Evolutionary conservation across 2,797 vertebrate genomes (phyloP), one percentile per base, ranked within the genome.

Genomic region (Girardinus metallicus): DNA sequence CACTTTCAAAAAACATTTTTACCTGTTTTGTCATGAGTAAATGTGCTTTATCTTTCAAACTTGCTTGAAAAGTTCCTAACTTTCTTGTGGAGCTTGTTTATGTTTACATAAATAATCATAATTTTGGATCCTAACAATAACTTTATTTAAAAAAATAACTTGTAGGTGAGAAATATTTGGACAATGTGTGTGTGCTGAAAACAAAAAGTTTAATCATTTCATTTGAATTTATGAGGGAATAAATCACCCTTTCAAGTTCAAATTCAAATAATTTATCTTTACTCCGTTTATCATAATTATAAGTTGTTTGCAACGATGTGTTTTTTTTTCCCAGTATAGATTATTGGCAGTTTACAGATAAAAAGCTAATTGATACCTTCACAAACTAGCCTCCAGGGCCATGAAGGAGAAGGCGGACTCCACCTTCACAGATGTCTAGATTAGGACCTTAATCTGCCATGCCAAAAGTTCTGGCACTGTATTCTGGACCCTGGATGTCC

Each of bases 391-490:
- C 39, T 72, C 68, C 26, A 34, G 29, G 80, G 31, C 77, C 29
- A 76, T 76, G 29, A 85, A 71, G 57, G 64, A 80, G 36, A 79
- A 83, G 82, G 44, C 41, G 29, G 60, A 75, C 82, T 36, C 85
- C 78, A 81, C 86, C 82, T 83, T 84, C 87, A 92, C 94, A 94
- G 91, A 93, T 92, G 90, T 92, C 92, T 87, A 86, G 90, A 91
- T 89, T 89, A 82, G 87, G 90, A 85, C 84, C 86, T 68, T 93
- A 94, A 94, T 93, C 91, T 91, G 83, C 88, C 87, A 82, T 92
- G 85, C 87, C 88, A 94, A 91, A 93, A 92, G 90, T 92, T 89
- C 89, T 89, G 91, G 92, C 93, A 87, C 87, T 84, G 86, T 82
- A 84, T 86, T 88, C 80, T 53, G 83, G 80, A 87, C 84, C 79